Conservation (phyloP, 2,113 vertebrate species). For the Brevimyrus niger region DNA sequence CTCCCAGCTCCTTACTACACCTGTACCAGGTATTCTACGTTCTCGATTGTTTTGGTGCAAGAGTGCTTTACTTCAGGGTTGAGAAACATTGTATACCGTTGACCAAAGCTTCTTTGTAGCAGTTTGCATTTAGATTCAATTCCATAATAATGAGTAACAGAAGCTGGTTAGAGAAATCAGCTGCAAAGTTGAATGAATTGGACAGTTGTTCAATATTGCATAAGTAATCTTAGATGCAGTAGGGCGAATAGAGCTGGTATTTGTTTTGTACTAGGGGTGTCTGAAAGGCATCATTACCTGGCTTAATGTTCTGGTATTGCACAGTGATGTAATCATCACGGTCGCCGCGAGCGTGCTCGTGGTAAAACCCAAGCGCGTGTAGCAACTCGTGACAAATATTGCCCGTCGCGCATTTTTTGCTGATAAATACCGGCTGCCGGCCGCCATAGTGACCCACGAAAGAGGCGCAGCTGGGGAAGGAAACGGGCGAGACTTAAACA, state of each 20-base stretch:
- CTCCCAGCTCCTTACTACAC: not conserved
- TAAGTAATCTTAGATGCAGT: not conserved
- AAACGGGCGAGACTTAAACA: not conserved
- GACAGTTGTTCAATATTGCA: not conserved
- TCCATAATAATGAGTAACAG: not conserved
- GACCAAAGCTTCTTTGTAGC: not conserved
- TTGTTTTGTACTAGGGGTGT: not conserved
- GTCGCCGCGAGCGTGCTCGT: constrained; percentile 64
- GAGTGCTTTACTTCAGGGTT: not conserved
- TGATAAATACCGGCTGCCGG: constrained; percentile 51
- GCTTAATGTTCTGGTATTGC: constrained; percentile 44
- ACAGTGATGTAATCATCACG: constrained; percentile 51
- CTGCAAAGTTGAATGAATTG: not conserved
- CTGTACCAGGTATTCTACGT: not conserved
- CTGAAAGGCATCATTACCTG: constrained; percentile 39
- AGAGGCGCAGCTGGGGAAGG: constrained; percentile 59
- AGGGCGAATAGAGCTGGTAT: not conserved
- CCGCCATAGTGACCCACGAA: constrained; percentile 54
- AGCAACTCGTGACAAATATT: constrained; percentile 66
- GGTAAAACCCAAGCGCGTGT: constrained; percentile 66
- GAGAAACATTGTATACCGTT: not conserved
- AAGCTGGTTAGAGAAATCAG: not conserved
- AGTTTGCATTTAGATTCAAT: not conserved
- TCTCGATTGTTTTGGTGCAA: not conserved
- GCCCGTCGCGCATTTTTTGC: constrained; percentile 44